Conservation (phyloP, 2,797 vertebrate genomes). For the Pseudotriccus pelzelni region DNA sequence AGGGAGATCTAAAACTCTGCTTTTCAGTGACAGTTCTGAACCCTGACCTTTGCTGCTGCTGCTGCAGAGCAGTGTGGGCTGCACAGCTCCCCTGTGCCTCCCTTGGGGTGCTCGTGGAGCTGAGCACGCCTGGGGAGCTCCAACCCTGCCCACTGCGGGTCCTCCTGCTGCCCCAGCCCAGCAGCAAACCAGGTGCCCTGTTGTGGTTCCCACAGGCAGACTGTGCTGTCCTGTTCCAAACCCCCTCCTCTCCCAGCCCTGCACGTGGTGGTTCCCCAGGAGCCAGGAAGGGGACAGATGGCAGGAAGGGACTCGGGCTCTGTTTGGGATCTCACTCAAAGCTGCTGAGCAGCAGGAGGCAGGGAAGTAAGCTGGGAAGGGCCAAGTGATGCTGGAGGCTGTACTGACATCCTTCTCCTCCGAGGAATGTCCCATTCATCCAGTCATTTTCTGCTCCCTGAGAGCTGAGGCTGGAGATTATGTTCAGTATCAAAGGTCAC, state of each 20-base stretch:
- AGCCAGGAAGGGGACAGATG: background rate
- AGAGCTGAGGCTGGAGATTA: background rate
- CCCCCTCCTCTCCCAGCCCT: background rate
- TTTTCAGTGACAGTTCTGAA: background rate
- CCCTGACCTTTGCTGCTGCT: background rate
- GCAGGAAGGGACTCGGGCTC: background rate
- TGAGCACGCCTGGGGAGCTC: background rate
- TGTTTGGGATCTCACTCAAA: background rate
- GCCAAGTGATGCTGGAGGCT: background rate
- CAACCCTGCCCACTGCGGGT: background rate
- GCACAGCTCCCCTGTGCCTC: background rate
- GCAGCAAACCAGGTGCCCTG: background rate
- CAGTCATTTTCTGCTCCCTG: background rate
- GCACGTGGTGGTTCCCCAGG: background rate
- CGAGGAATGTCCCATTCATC: background rate
- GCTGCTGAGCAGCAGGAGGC: background rate
- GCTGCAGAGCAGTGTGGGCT: background rate
- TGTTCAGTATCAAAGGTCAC: fast-evolving
- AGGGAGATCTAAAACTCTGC: fast-evolving
- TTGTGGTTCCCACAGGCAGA: background rate
- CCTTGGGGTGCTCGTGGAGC: background rate
- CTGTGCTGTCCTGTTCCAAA: fast-evolving
- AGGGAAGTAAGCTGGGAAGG: background rate
- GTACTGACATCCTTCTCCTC: background rate
- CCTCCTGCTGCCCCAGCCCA: background rate